phyloP scores from a whole-genome alignment of 2,888 invertebrate genomes.

The Dicyrtomina minuta region DNA sequence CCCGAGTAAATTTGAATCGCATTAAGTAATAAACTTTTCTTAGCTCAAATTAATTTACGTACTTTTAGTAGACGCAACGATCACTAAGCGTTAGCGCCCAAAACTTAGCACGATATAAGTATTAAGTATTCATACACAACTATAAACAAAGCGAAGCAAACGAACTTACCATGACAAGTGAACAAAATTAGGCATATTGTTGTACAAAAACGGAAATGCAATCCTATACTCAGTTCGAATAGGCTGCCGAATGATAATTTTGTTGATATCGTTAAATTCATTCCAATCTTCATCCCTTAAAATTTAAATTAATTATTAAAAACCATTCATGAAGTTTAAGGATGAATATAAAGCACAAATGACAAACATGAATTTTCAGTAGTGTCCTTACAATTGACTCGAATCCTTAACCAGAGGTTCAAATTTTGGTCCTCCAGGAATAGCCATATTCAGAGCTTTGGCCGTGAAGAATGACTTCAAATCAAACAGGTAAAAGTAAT shows the following conservation, averaged over 20 bases:
- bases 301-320: no score
- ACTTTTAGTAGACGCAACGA: slow-evolving; percentile 38
- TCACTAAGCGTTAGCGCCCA: slow-evolving; percentile 22
- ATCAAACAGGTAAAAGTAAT: slow-evolving; percentile 99
- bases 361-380: no score
- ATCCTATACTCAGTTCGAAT: slow-evolving; percentile 98
- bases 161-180: slow-evolving; percentile 90
- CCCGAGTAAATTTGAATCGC: slow-evolving; percentile 24
- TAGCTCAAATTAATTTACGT: slow-evolving; percentile 33
- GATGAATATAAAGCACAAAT: no score
- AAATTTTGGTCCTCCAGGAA: slow-evolving; percentile 99
- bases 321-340: no score
- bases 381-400: slow-evolving; percentile 75
- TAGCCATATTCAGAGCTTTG: slow-evolving; percentile 98
- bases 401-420: slow-evolving; percentile 98
- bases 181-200: slow-evolving; percentile 97
- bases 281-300: slow-evolving; percentile 98
- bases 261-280: slow-evolving; percentile 99
- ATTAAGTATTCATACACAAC: background rate
- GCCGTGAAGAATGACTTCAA: slow-evolving; percentile 99
- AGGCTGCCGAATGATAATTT: slow-evolving; percentile 98
- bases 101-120: slow-evolving; percentile 38
- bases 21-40: slow-evolving; percentile 20
- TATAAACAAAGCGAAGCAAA: slow-evolving; percentile 10
- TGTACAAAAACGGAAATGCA: slow-evolving; percentile 98